Evolutionary conservation across 2,113 vertebrate species (phyloP), one percentile per base, ranked within the genome.

Genomic region (Chiloscyllium plagiosum): DNA sequence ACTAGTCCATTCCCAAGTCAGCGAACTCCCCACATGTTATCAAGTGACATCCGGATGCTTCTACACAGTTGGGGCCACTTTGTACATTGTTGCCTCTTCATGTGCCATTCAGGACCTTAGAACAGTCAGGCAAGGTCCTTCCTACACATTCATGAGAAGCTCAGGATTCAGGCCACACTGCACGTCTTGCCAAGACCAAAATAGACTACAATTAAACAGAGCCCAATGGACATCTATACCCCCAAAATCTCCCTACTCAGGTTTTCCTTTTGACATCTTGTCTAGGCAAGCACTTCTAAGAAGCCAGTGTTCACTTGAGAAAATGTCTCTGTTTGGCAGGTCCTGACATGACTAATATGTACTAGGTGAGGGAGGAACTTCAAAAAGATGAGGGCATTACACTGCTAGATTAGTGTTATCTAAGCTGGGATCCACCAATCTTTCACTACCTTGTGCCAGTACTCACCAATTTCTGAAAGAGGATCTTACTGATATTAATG

Each of bases 21-120:
- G 98, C 98, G 97, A 98, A 98, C 98, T 98, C 98, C 98, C 98
- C 98, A 99, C 98, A 99, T 98, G 98, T 99, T 98, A 98, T 99
- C 99, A 99, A 99, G 99, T 99, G 99, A 99, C 98, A 99, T 99
- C 99, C 99, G 98, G 99, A 98, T 98, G 98, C 99, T 99, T 99
- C 99, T 99, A 98, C 97, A 98, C 98, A 99, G 99, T 99, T 98
- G 98, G 99, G 99, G 99, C 99, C 98, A 98, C 98, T 98, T 97
- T 98, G 97, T 98, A 98, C 98, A 98, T 98, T 98, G 98, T 98
- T 98, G 98, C 98, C 98, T 99, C 99, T 98, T 98, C 98, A 98
- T 98, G 98, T 98, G 98, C 98, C 98, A 98, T 98, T 98, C 97
- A 98, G 98, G 98, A 99, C 98, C 98, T 98, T 98, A 98, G 97